Conservation (phyloP, 2,113 vertebrate species). For the Peromyscus maniculatus region DNA sequence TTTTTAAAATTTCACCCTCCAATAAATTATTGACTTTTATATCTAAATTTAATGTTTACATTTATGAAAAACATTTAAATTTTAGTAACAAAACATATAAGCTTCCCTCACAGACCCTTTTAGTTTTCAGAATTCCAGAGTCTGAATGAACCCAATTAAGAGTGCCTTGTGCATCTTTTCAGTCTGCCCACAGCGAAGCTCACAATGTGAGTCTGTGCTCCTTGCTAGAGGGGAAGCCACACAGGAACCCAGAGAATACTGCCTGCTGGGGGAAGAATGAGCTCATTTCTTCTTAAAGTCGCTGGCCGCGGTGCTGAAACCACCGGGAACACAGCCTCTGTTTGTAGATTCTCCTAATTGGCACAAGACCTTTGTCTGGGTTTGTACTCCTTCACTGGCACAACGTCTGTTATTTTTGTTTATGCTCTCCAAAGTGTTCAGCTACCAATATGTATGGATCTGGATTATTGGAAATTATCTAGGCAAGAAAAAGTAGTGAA, state of each 20-base stretch:
- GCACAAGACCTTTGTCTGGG: constrained; percentile 10
- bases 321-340: constrained; percentile 55
- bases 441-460: constrained; percentile 6
- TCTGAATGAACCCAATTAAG: constrained; percentile 68
- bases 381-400: constrained; percentile 23
- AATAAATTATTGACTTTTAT: constrained; percentile 70
- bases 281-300: constrained; percentile 65
- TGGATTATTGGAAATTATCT: constrained; percentile 61
- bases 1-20: constrained; percentile 71
- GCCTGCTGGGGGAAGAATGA: constrained; percentile 27
- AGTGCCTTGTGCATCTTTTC: constrained; percentile 42
- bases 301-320: constrained; percentile 23
- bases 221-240: constrained; percentile 51
- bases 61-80: constrained; percentile 73
- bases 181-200: constrained; percentile 33
- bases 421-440: constrained; percentile 20
- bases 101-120: constrained; percentile 51
- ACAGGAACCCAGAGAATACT: constrained; percentile 59
- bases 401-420: constrained; percentile 55
- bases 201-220: constrained; percentile 72
- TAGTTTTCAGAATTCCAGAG: constrained; percentile 64
- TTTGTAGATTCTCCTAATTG: constrained; percentile 66
- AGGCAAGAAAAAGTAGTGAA: constrained; percentile 43
- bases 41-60: constrained; percentile 72
- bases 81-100: constrained; percentile 43